These are phyloP conservation scores for Stegastes partitus DNA, from an alignment of 2,113 vertebrate species.

Conservation along the genomic window DNA sequence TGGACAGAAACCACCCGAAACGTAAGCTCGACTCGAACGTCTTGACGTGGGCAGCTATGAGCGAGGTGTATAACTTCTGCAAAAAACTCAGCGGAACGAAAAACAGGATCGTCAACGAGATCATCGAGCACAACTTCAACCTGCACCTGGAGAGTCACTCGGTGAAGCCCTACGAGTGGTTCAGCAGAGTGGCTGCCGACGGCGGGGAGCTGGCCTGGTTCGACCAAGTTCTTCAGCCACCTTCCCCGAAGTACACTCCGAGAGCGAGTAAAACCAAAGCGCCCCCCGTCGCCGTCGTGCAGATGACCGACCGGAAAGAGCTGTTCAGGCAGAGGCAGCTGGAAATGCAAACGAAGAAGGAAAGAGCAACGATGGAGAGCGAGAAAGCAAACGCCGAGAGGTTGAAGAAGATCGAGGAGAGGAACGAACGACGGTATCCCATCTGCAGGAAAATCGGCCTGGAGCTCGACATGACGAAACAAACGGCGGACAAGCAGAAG, in stretches of 20 bases:
- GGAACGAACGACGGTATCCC: too few species aligned
- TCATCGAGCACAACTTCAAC: conserved; percentile 49
- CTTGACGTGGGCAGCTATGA: conserved; percentile 8
- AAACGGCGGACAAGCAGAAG: conserved; percentile 11
- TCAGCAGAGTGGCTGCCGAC: accelerated
- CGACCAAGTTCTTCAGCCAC: conserved; percentile 10
- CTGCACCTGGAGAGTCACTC: background rate
- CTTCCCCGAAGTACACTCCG: background rate
- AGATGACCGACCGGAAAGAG: conserved; percentile 9
- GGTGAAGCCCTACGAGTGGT: accelerated
- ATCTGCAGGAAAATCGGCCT: conserved; percentile 21
- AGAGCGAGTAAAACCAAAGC: accelerated
- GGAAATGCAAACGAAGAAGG: conserved; percentile 29
- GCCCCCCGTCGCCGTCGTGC: too few species aligned
- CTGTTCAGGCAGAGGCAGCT: background rate
- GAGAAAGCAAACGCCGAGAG: background rate
- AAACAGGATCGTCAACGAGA: background rate
- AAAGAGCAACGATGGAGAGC: background rate
- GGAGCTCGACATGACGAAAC: conserved; percentile 21
- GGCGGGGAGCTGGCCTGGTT: background rate
- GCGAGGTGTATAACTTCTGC: conserved; percentile 15
- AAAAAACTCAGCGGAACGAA: conserved; percentile 24
- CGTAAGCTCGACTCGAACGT: background rate
- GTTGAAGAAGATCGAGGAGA: background rate
- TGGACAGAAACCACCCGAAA: conserved; percentile 19